A percentile compares a stretch with the other conserved stretches of the same genome.
These are phyloP conservation scores for Chymomyza fuscimana DNA, from an alignment of 2,888 invertebrate genomes.

Conservation along the genomic window DNA sequence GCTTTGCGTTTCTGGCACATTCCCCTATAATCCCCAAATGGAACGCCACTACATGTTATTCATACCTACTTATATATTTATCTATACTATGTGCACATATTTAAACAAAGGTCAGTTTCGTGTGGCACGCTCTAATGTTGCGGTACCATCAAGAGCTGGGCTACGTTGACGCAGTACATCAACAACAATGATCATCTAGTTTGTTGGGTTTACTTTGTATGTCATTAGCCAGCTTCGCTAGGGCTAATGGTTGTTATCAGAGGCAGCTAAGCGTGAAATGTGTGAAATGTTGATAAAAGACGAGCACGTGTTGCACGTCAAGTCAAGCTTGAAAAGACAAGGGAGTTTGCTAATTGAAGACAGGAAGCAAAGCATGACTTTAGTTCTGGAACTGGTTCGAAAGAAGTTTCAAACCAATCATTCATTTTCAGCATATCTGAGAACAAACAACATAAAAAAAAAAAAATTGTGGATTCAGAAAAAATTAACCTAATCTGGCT, in stretches of 20 bases:
- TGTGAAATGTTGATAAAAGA: conserved; percentile 44
- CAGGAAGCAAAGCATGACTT: no score
- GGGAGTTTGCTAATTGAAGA: background rate
- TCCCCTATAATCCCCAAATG: background rate
- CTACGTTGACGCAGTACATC: background rate
- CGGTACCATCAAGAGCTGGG: background rate
- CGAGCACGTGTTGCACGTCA: conserved; percentile 40
- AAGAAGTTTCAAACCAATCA: no score
- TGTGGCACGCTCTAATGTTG: conserved; percentile 6
- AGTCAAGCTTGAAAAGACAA: background rate
- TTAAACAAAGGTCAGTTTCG: conserved; percentile 1
- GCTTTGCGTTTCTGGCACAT: background rate
- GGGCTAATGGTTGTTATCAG: conserved; percentile 27
- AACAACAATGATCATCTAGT: conserved; percentile 2
- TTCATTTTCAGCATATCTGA: no score
- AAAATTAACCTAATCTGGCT: no score
- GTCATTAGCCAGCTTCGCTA: background rate
- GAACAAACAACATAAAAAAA: no score
- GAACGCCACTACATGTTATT: background rate
- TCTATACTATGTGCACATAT: background rate
- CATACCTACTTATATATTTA: no score
- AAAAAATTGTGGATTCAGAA: no score
- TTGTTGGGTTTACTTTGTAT: background rate
- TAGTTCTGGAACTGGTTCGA: no score
- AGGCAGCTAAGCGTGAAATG: conserved; percentile 50